Base-by-base conservation (phyloP, 2,113 vertebrate species). In the Pyrgilauda ruficollis region DNA sequence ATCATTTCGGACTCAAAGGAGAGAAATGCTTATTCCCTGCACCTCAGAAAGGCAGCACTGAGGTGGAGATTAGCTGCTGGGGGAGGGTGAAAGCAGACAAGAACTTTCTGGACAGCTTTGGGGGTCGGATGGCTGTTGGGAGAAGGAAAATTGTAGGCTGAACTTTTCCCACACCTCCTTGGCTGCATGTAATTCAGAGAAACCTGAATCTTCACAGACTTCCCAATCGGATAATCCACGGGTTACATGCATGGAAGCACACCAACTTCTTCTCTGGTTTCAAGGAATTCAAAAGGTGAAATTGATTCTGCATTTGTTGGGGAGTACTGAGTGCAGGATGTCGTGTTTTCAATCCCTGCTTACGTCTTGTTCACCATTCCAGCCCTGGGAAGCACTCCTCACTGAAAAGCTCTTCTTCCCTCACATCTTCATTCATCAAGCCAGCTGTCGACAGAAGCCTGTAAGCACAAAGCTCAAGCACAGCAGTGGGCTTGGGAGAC, bases 401-500 rank as follows among this genome's bases (percentile, higher is more conserved):
- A 33, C 0, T 81, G 86, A 92, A 90, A 69, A 87, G 69, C 92
- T 90, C 80, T 81, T 92, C 90, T 84, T 79, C 62, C 83, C 66
- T 94, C 89, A 64, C 58, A 95, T 92, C 86, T 91, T 90, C 93
- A 87, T 93, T 96, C 93, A 96, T 94, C 96, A 94, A 49, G 56
- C 33, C 62, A 92, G 61, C 83, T 93, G 94, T 87, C 19, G 4
- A 87, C 61, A 89, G 64, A 92, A 84, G 52, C 46, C 79, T 88
- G 68, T 49, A 63, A 93, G 86, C 70, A 55, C 88, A 81, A 84
- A 92, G 66, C 69, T 76, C 69, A 90, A 12, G 53, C 50, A 61
- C 76, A 87, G 83, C 56, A 90, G 53, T 66, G 41, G 56, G 73
- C 69, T 92, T 62, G 77, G 35, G 83, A 94, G 76, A 79, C 46